Conservation (phyloP, 2,888 invertebrate species). For the Apotomis betuletana region DNA sequence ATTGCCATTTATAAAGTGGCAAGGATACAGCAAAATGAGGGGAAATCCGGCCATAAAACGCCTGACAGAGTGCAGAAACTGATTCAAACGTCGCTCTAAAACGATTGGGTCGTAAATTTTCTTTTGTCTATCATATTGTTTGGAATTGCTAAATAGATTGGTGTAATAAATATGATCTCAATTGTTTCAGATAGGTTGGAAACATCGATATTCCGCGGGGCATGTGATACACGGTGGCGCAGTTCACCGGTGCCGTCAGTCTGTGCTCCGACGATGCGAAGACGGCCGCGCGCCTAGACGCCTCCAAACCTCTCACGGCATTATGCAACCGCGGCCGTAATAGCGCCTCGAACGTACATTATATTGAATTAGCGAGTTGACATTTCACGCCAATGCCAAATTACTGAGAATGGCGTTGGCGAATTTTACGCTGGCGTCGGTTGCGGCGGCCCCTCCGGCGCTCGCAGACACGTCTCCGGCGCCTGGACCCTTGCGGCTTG, state of each 20-base stretch:
- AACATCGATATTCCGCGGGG: constrained; percentile 46
- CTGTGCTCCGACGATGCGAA: constrained; percentile 62
- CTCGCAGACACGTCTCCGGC: constrained; percentile 63
- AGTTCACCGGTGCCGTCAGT: constrained; percentile 55
- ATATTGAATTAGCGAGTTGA: constrained; percentile 67
- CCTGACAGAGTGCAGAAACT: constrained; percentile 54
- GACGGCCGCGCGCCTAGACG: constrained; percentile 60
- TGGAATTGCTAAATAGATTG: constrained; percentile 5
- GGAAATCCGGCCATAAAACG: constrained; percentile 73
- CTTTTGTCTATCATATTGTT: constrained; percentile 9
- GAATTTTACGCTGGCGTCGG: constrained; percentile 73
- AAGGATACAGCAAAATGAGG: constrained; percentile 74
- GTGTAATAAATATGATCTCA: constrained; percentile 42
- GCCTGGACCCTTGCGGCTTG: constrained; percentile 66
- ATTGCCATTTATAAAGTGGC: constrained; percentile 74
- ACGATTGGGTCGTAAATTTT: constrained; percentile 19
- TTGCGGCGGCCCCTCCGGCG: constrained; percentile 66
- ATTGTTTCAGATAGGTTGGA: constrained; percentile 69
- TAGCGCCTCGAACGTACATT: constrained; percentile 51
- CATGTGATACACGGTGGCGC: constrained; percentile 63
- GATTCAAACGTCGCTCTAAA: constrained; percentile 48
- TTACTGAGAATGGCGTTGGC: constrained; percentile 74
- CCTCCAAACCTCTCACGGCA: constrained; percentile 59
- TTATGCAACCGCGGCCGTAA: constrained; percentile 69
- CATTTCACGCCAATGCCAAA: constrained; percentile 71